phyloP scores from a whole-genome alignment of 2,797 vertebrate genomes.

The Simalia tracyae region DNA sequence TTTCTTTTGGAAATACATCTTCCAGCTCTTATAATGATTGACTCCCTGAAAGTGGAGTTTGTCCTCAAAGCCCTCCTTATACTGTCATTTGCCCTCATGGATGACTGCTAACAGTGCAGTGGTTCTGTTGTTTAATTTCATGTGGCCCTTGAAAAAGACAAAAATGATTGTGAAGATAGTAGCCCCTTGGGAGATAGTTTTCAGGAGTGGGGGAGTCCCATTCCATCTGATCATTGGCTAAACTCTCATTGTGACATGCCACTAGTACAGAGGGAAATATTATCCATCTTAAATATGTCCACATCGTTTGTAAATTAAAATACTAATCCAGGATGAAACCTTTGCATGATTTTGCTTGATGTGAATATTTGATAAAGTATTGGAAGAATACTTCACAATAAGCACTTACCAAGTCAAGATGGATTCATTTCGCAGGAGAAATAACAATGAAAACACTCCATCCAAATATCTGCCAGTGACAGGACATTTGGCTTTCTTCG shows the following conservation, averaged over 20 bases:
- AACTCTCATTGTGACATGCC: background rate
- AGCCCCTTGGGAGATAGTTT: background rate
- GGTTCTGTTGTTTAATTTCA: background rate
- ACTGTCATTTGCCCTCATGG: background rate
- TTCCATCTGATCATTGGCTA: background rate
- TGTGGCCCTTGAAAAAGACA: background rate
- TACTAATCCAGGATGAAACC: background rate
- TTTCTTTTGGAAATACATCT: background rate
- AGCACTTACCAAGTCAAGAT: background rate
- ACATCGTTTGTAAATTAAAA: background rate
- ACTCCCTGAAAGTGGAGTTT: background rate
- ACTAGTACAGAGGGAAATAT: background rate
- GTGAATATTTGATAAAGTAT: conserved; percentile 11
- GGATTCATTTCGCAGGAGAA: background rate
- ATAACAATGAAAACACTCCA: conserved; percentile 19
- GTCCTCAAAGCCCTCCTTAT: no score
- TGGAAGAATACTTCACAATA: background rate
- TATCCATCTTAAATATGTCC: background rate
- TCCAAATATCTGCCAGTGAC: background rate
- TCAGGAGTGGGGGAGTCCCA: background rate
- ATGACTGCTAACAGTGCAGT: background rate
- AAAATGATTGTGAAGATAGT: background rate
- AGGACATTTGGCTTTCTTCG: conserved; percentile 8
- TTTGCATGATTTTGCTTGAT: conserved; percentile 9
- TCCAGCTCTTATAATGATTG: background rate